Base-by-base conservation (phyloP, 2,797 vertebrate genomes). In the Malacoctenus gilli region DNA sequence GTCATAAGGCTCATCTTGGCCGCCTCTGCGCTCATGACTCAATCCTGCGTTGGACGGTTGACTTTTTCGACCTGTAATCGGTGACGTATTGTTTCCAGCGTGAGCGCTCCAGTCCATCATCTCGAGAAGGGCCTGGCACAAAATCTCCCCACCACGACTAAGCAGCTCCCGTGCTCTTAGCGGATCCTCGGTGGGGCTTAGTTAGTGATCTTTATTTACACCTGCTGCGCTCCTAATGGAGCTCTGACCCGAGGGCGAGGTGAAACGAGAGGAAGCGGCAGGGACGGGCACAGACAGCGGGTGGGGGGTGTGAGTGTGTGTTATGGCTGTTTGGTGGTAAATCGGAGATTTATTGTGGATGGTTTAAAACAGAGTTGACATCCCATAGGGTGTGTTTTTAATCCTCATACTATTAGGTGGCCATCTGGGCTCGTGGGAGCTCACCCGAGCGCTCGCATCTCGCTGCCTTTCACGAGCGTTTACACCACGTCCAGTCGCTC, bases 51-150 rank as follows among this genome's bases (percentile, higher is more conserved):
- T 5, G 28, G 47, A 59, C 18, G 32, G 75, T 85, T 86, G 34
- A 32, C 67, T 37, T 84, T 86, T 87, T n/a, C n/a, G 87, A 87
- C 85, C 44, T 75, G 37, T 73, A 87, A 88, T 86, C 6, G 60
- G 78, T 90, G 60, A 90, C 78, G 72, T 87, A 90, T 90, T 87
- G 61, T 49, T 25, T 62, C 25, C 34, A 47, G 63, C 36, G 21
- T 20, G 36, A 70, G 50, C 0, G 2, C 40, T 53, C 49, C 43
- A 34, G 63, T 51, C 66, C 42, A 76, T 88, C 77, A 79, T 70
- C 66, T 86, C 13, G 22, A 82, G 77, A 78, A 50, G 52, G n/a
- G 61, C 62, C 51, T 58, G 31, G 73, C 69, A 68, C 47, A 52
- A 58, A 48, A 43, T 75, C 51, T 55, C 47, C 60, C 36, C n/a